Evolutionary conservation across 1,140 invertebrate species (phyloP).

Genomic region (Harlomillsia oculata): DNA sequence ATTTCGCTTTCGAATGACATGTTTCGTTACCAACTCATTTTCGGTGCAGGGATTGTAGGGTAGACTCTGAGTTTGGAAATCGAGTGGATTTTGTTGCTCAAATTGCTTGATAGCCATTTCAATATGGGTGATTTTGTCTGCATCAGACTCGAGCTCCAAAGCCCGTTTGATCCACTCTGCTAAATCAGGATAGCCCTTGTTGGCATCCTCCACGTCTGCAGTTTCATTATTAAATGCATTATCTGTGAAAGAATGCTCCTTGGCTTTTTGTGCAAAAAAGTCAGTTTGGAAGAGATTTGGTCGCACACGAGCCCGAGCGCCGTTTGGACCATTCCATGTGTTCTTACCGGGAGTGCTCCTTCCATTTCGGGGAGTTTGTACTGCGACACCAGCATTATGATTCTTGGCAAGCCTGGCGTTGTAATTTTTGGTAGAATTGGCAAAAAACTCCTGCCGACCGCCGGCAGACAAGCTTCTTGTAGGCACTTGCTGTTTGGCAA

Average conservation of each 20-base stretch:
- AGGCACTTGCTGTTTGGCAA: conserved; percentile 3
- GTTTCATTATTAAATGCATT: not conserved
- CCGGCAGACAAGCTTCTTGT: conserved; percentile 29
- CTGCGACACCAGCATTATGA: not conserved
- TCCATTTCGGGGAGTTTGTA: not conserved
- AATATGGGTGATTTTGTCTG: conserved; percentile 35
- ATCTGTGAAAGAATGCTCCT: not conserved
- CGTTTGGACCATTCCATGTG: conserved; percentile 17
- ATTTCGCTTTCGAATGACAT: conserved; percentile 23
- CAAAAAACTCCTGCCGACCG: conserved; percentile 29
- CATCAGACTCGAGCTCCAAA: conserved; percentile 29
- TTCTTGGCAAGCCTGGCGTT: not conserved
- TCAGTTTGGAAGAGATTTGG: conserved; percentile 30
- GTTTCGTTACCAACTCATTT: not conserved
- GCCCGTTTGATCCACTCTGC: conserved; percentile 32
- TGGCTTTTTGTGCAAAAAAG: conserved; percentile 10
- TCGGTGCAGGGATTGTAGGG: conserved; percentile 15
- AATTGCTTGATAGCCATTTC: conserved; percentile 33
- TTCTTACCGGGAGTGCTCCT: conserved; percentile 27
- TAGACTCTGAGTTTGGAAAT: conserved; percentile 14
- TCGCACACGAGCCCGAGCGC: conserved; percentile 5
- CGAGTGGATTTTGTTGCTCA: conserved; percentile 16
- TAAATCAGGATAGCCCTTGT: conserved; percentile 13
- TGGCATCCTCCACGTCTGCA: not conserved
- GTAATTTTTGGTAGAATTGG: conserved; percentile 3